phyloP scores from a whole-genome alignment of 2,888 invertebrate species.

The Terebella lapidaria region DNA sequence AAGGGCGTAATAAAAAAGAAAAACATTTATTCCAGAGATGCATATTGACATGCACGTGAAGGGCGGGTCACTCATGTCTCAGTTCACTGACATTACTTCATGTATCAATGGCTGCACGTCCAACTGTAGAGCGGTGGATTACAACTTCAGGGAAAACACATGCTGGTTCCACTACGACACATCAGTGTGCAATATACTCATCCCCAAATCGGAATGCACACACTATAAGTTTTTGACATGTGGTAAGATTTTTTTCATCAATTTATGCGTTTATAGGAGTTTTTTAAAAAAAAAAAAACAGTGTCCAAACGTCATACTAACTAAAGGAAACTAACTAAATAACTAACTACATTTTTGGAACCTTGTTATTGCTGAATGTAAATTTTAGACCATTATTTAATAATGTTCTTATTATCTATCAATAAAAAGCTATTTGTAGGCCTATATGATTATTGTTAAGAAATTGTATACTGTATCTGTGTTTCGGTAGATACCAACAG shows the following conservation, averaged over 20 bases:
- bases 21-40: background rate
- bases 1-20: too few relatives aligned
- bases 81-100: background rate
- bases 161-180: conserved; percentile 3
- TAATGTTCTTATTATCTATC: too few relatives aligned
- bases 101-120: background rate
- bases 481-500: background rate
- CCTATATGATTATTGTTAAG: too few relatives aligned
- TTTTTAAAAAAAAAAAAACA: too few relatives aligned
- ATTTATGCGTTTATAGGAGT: too few relatives aligned
- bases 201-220: background rate
- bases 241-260: background rate
- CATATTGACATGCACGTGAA: background rate
- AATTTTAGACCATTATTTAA: too few relatives aligned
- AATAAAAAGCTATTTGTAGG: too few relatives aligned
- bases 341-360: too few relatives aligned
- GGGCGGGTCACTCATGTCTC: background rate
- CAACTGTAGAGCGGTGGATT: background rate
- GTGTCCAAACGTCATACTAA: too few relatives aligned
- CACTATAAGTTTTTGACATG: conserved; percentile 1
- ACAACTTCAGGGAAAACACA: background rate
- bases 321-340: too few relatives aligned
- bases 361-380: too few relatives aligned
- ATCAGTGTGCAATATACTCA: background rate
- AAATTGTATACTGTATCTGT: too few relatives aligned